Percentiles rank a stretch among this genome's conserved stretches.
These are phyloP conservation scores for Halocaridina rubra DNA, from an alignment of 2,888 invertebrate species.

Conservation along the genomic window DNA sequence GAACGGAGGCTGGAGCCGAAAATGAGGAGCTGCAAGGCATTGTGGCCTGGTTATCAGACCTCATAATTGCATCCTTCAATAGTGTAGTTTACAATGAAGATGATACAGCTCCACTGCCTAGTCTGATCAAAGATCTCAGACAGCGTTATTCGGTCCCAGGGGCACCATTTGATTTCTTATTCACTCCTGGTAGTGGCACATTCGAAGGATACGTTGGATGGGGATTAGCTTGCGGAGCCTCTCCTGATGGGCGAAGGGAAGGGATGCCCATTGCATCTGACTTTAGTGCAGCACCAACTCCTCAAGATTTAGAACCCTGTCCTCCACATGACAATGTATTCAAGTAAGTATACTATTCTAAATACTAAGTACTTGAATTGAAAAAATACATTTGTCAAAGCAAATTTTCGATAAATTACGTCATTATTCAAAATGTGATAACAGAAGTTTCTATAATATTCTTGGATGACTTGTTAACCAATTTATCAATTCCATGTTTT, in stretches of 20 bases:
- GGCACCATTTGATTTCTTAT: background rate
- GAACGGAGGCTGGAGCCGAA: background rate
- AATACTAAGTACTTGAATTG: too few species aligned
- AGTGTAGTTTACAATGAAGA: background rate
- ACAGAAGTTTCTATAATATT: too few species aligned
- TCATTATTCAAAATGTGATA: too few species aligned
- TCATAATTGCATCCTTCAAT: background rate
- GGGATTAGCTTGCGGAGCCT: background rate
- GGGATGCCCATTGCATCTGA: background rate
- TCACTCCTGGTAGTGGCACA: background rate
- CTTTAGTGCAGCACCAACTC: background rate
- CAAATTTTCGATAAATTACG: too few species aligned
- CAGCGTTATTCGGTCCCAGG: background rate
- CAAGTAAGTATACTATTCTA: background rate
- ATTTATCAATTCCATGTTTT: too few species aligned
- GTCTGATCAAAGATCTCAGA: background rate
- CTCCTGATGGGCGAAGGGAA: background rate
- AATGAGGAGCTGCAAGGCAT: background rate
- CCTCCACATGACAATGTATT: background rate
- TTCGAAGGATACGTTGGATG: background rate
- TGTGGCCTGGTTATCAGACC: background rate
- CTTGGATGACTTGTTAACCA: too few species aligned
- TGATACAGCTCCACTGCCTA: background rate
- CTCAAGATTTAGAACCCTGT: background rate
- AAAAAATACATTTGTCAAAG: too few species aligned